Conservation (phyloP, 2,797 vertebrate genomes). For the Aselliscus stoliczkanus region DNA sequence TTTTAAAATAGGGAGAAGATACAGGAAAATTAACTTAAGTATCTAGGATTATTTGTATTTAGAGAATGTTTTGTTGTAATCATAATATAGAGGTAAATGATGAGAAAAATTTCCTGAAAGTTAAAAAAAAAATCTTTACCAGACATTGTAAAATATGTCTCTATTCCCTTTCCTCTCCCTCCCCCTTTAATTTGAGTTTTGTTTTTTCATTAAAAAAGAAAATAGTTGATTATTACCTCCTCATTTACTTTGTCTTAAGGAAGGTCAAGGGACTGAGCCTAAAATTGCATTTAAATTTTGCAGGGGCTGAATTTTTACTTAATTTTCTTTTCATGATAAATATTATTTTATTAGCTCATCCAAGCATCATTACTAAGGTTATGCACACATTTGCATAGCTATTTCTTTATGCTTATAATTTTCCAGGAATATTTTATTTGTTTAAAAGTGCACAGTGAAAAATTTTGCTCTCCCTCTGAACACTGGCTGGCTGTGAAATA, state of each 20-base stretch:
- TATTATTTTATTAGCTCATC: constrained; percentile 55
- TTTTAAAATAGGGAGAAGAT: constrained; percentile 41
- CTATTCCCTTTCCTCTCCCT: constrained; percentile 1
- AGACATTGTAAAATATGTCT: constrained; percentile 42
- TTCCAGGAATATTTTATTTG: constrained; percentile 56
- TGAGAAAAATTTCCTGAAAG: constrained; percentile 48
- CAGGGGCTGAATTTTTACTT: constrained; percentile 58
- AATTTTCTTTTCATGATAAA: constrained; percentile 60
- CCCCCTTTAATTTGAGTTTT: constrained; percentile 41
- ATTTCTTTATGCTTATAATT: constrained; percentile 46
- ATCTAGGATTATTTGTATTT: constrained; percentile 44
- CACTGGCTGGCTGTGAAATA: constrained; percentile 42
- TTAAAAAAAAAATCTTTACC: neutral
- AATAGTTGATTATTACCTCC: constrained; percentile 63
- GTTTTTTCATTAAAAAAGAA: constrained; percentile 66
- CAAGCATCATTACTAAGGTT: constrained; percentile 41
- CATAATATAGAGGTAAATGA: constrained; percentile 42
- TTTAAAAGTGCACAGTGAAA: constrained; percentile 51
- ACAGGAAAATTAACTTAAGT: constrained; percentile 44
- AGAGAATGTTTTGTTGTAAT: constrained; percentile 17
- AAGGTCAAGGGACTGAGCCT: constrained; percentile 54
- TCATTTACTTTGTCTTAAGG: constrained; percentile 68
- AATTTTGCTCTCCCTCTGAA: constrained; percentile 29
- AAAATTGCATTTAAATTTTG: constrained; percentile 60
- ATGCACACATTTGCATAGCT: constrained; percentile 44